Conservation (phyloP, 2,888 invertebrate genomes). For the Ceramica pisi region DNA sequence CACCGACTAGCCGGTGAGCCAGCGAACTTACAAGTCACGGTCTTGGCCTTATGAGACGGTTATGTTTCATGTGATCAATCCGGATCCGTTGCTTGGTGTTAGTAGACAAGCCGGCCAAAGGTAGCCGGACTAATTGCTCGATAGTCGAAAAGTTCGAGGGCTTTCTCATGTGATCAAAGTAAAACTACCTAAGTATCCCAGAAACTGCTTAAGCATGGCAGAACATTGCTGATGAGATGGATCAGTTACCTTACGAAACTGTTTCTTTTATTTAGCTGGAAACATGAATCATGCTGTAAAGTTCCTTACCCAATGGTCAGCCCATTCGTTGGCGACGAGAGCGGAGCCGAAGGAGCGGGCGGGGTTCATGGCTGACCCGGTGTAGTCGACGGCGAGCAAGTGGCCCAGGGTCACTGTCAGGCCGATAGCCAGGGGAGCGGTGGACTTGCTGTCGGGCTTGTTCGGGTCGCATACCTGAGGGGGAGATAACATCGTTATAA, state of each 20-base stretch:
- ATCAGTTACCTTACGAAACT: background rate
- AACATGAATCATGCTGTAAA: background rate
- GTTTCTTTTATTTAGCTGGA: background rate
- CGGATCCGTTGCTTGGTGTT: background rate
- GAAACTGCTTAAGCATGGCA: too few relatives aligned
- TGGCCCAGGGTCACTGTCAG: constrained; percentile 96
- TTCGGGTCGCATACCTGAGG: constrained; percentile 92
- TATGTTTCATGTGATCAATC: background rate
- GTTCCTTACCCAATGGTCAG: constrained; percentile 94
- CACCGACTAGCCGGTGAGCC: background rate
- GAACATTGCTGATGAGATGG: background rate
- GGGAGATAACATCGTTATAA: background rate
- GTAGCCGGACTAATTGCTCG: too few relatives aligned
- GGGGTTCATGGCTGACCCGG: constrained; percentile 98
- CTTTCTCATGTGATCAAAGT: background rate
- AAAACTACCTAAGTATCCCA: too few relatives aligned
- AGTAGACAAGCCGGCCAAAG: background rate
- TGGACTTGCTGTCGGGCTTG: constrained; percentile 94
- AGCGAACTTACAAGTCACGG: background rate
- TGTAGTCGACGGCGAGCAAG: constrained; percentile 95
- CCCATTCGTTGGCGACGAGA: constrained; percentile 94
- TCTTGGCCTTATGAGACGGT: background rate
- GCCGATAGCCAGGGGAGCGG: constrained; percentile 97
- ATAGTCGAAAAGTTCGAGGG: background rate
- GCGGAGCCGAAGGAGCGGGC: constrained; percentile 97